Conservation (phyloP, 53 echinoderm and acorn worm species). For the Luidia sarsii region DNA sequence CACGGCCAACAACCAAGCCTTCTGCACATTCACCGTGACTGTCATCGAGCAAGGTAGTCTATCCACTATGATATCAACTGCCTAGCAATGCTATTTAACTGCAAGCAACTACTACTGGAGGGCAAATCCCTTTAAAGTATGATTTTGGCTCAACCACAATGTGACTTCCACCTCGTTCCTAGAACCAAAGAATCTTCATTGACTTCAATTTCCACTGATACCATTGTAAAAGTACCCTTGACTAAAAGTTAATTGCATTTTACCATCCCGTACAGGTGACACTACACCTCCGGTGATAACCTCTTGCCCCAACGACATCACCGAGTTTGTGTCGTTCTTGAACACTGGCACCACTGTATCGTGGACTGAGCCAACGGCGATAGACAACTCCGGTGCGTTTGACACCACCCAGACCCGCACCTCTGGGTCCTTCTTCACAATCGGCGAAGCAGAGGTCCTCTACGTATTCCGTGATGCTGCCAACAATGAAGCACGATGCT, state of each 20-base stretch:
- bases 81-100: too few species aligned
- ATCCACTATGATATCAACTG: neutral
- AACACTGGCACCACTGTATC: constrained; percentile 40
- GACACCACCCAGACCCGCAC: constrained; percentile 33
- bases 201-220: too few species aligned
- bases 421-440: constrained; percentile 23
- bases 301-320: constrained; percentile 33
- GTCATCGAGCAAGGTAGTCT: neutral
- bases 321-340: constrained; percentile 35
- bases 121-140: too few species aligned
- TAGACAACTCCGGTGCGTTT: constrained; percentile 61
- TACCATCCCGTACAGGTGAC: constrained; percentile 27
- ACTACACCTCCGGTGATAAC: constrained; percentile 38
- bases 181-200: too few species aligned
- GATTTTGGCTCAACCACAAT: too few species aligned
- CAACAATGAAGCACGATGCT: constrained; percentile 43
- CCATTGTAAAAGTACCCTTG: neutral
- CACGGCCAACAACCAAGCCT: constrained; percentile 43
- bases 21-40: constrained; percentile 61
- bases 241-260: neutral
- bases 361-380: constrained; percentile 52
- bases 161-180: too few species aligned
- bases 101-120: too few species aligned
- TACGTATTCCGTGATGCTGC: constrained; percentile 44
- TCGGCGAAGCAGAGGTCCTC: constrained; percentile 19